phyloP scores from a whole-genome alignment of 2,888 invertebrate genomes.

The Apotomis betuletana region DNA sequence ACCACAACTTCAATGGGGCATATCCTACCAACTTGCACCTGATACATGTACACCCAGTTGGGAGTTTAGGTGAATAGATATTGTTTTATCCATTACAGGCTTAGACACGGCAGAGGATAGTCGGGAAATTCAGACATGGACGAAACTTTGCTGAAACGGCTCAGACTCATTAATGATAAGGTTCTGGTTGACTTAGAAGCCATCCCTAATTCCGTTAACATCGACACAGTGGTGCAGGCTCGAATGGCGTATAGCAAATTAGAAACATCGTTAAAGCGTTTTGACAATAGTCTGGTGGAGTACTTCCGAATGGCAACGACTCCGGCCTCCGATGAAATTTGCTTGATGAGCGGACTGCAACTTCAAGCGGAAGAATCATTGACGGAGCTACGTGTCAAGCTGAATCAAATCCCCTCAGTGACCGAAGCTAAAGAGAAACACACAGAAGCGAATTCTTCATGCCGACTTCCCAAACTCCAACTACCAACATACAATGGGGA shows the following conservation, averaged over 20 bases:
- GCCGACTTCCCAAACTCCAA: conserved; percentile 2
- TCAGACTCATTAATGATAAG: conserved; percentile 3
- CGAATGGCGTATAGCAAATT: background rate
- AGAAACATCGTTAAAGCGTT: background rate
- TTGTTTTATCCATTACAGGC: background rate
- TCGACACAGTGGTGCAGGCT: background rate
- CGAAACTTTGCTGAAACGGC: background rate
- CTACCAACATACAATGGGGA: background rate
- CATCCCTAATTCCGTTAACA: background rate
- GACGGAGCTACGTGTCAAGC: background rate
- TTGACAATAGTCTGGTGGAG: background rate
- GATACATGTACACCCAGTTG: too few relatives aligned
- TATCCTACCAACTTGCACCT: too few relatives aligned
- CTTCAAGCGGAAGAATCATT: background rate
- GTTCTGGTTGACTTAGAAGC: background rate
- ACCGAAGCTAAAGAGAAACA: background rate
- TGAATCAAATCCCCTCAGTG: background rate
- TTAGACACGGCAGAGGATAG: background rate
- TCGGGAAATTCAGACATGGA: background rate
- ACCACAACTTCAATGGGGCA: too few relatives aligned
- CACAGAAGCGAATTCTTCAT: background rate
- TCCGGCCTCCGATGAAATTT: background rate
- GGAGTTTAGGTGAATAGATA: background rate
- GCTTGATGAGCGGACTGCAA: background rate
- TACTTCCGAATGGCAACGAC: background rate